Evolutionary conservation across 2,888 invertebrate species (phyloP).

Genomic region (Chloroclystis v-ata): DNA sequence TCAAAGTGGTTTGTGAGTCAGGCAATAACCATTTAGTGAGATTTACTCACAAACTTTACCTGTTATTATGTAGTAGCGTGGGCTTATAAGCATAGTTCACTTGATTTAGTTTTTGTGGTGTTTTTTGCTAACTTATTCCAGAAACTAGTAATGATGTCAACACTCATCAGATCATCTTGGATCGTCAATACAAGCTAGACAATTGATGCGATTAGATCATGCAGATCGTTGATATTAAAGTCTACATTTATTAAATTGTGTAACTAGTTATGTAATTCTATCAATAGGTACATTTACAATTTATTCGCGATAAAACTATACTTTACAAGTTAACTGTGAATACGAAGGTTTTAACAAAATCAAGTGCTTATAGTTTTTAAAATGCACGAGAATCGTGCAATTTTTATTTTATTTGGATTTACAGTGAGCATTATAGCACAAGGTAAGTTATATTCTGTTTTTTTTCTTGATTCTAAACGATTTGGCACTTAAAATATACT

Average conservation of each 20-base stretch:
- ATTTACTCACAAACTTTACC: too few species aligned
- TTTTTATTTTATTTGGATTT: constrained; percentile 5
- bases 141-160: constrained; percentile 15
- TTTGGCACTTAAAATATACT: too few species aligned
- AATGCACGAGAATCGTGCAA: neutral
- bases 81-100: neutral
- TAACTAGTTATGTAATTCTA: too few species aligned
- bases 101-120: constrained; percentile 12
- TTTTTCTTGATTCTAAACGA: neutral
- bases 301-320: too few species aligned
- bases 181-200: neutral
- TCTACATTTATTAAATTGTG: too few species aligned
- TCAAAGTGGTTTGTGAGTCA: too few species aligned
- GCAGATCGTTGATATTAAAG: neutral
- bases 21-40: too few species aligned
- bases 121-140: constrained; percentile 13
- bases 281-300: too few species aligned
- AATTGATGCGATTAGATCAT: neutral
- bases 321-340: too few species aligned
- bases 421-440: constrained; percentile 5
- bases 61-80: neutral
- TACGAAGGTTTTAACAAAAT: too few species aligned
- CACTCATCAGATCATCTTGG: neutral
- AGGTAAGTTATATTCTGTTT: constrained; percentile 3
- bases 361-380: too few species aligned